Percentiles rank a stretch among this genome's conserved stretches.
Evolutionary conservation across 1,140 invertebrate species (phyloP).

Genomic region (Drosophila busckii): DNA sequence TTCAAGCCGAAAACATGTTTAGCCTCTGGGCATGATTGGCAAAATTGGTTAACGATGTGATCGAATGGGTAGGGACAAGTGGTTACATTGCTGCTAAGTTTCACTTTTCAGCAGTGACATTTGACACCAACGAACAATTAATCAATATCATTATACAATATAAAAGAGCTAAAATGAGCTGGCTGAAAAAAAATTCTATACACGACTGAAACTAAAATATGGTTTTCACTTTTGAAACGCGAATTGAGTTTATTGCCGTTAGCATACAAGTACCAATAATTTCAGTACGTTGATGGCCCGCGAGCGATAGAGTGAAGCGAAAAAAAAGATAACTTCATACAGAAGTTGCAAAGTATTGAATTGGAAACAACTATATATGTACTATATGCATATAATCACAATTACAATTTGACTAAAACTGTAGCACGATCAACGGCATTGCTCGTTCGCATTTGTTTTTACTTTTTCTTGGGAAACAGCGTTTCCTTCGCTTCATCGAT

Average conservation of each 20-base stretch:
- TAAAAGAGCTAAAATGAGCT: not conserved
- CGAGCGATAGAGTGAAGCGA: not conserved
- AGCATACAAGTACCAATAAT: not conserved
- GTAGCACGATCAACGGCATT: constrained; percentile 25
- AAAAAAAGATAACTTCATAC: not conserved
- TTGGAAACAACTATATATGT: constrained; percentile 1
- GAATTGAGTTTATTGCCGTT: constrained; percentile 12
- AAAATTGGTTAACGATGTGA: constrained; percentile 47
- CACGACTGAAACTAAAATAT: constrained; percentile 1
- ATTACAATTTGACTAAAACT: constrained; percentile 13
- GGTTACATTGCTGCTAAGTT: constrained; percentile 24
- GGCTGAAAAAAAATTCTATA: constrained; percentile 4
- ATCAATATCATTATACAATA: constrained; percentile 38
- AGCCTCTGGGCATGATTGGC: constrained; percentile 54
- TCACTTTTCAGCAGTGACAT: constrained; percentile 63
- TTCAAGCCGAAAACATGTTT: constrained; percentile 40
- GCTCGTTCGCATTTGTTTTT: not conserved
- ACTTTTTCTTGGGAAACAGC: constrained; percentile 67
- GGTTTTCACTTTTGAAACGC: constrained; percentile 10
- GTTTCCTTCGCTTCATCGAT: constrained; percentile 68
- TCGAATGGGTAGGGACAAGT: constrained; percentile 1
- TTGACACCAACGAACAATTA: constrained; percentile 54
- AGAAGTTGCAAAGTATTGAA: not conserved
- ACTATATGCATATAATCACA: not conserved
- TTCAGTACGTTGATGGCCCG: too few species aligned